Conservation (phyloP, 2,888 invertebrate genomes). For the Strigamia transsilvanica region DNA sequence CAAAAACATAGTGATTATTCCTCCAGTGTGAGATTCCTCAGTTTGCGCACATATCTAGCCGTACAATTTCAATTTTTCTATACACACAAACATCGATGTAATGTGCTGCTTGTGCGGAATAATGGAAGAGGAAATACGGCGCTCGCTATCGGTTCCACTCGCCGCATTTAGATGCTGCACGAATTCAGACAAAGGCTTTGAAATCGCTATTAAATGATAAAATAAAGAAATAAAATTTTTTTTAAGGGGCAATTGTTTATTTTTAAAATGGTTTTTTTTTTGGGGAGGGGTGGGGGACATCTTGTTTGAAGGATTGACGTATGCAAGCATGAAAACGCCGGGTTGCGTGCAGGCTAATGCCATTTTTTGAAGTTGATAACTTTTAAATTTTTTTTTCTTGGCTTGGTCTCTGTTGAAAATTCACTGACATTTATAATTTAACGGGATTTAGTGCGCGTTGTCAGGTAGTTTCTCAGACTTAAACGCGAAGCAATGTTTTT, state of each 20-base stretch:
- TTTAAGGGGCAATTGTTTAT: too few relatives aligned
- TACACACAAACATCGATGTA: neutral
- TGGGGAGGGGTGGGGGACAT: too few relatives aligned
- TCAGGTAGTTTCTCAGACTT: slow-evolving; percentile 8
- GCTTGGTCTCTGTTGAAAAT: neutral
- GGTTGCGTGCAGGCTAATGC: too few relatives aligned
- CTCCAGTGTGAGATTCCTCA: too few relatives aligned
- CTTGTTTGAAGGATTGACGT: too few relatives aligned
- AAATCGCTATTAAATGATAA: neutral
- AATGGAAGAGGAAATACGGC: neutral
- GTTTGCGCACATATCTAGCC: too few relatives aligned
- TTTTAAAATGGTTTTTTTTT: too few relatives aligned
- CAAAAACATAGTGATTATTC: too few relatives aligned
- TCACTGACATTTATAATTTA: slow-evolving; percentile 22
- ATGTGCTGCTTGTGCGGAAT: neutral
- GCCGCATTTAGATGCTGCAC: neutral
- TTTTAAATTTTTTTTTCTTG: neutral
- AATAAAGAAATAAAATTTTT: too few relatives aligned
- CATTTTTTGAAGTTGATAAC: neutral
- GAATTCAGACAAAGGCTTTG: neutral
- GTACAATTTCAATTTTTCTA: neutral
- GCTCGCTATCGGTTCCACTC: neutral
- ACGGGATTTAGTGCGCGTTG: slow-evolving; percentile 10
- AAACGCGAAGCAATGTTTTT: neutral
- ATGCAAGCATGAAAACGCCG: too few relatives aligned